Conservation (phyloP, 2,888 invertebrate species). For the Tipula vernalis region DNA sequence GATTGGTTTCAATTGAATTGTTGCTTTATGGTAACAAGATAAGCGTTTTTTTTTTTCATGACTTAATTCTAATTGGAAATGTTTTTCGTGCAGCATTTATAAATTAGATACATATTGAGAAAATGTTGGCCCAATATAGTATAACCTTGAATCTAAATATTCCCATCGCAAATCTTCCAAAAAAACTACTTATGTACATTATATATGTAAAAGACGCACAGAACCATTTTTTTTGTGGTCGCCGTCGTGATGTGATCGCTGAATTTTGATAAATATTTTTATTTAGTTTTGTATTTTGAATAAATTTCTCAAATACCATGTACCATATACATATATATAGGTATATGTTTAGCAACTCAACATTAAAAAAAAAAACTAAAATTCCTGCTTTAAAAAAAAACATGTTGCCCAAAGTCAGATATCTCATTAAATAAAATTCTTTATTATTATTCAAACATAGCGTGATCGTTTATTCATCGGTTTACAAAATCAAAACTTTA, state of each 20-base stretch:
- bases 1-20: neutral
- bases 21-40: neutral
- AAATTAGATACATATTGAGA: neutral
- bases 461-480: slow-evolving; percentile 12
- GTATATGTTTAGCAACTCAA: slow-evolving; percentile 9
- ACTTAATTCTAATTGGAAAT: neutral
- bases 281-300: neutral
- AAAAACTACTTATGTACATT: neutral
- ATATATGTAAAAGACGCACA: neutral
- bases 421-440: slow-evolving; percentile 10
- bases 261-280: slow-evolving; percentile 8
- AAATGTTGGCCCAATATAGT: neutral
- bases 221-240: slow-evolving; percentile 5
- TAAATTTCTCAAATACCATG: slow-evolving; percentile 8
- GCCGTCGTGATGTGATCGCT: slow-evolving; percentile 8
- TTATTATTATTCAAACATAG: slow-evolving; percentile 11
- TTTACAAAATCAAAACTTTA: slow-evolving; percentile 9
- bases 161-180: neutral
- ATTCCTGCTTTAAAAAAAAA: neutral
- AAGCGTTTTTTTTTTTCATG: neutral
- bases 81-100: neutral
- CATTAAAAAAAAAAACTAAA: neutral
- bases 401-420: slow-evolving; percentile 10
- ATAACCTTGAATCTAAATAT: neutral
- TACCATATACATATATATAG: neutral